These are phyloP conservation scores for Chrysocyon brachyurus DNA, from an alignment of 2,797 vertebrate species.

Conservation along the genomic window DNA sequence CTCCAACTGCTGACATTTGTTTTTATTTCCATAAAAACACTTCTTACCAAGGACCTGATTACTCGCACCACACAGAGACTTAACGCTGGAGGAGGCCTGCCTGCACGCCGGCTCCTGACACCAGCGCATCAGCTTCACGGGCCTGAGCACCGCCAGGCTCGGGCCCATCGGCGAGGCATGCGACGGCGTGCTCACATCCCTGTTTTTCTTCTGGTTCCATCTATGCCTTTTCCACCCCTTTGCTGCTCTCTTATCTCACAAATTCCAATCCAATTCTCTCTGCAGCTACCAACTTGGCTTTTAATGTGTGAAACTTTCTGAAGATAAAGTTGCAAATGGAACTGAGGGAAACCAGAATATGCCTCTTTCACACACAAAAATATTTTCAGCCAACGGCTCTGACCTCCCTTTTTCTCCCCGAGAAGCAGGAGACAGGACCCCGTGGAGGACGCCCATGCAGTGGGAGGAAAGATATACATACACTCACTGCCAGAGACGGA, in stretches of 20 bases:
- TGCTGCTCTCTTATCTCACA: neutral
- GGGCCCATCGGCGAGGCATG: neutral
- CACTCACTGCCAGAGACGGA: neutral
- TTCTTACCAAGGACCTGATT: neutral
- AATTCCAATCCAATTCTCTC: neutral
- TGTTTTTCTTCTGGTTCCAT: neutral
- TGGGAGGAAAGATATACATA: neutral
- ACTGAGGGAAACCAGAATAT: neutral
- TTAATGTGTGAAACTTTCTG: neutral
- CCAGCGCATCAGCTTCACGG: rapidly evolving
- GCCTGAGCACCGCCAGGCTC: rapidly evolving
- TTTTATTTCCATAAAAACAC: neutral
- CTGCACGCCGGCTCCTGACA: neutral
- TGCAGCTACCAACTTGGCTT: neutral
- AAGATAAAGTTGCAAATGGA: neutral
- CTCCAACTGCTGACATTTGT: neutral
- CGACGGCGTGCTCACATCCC: neutral
- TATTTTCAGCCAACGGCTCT: neutral
- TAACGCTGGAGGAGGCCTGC: too few relatives aligned
- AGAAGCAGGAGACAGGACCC: neutral
- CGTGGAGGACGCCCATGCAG: neutral
- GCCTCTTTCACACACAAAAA: too few relatives aligned
- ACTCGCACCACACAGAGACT: neutral
- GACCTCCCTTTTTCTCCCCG: neutral
- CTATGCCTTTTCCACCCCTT: too few relatives aligned